phyloP scores from a whole-genome alignment of 2,888 invertebrate genomes.

The Cyclophora punctaria region DNA sequence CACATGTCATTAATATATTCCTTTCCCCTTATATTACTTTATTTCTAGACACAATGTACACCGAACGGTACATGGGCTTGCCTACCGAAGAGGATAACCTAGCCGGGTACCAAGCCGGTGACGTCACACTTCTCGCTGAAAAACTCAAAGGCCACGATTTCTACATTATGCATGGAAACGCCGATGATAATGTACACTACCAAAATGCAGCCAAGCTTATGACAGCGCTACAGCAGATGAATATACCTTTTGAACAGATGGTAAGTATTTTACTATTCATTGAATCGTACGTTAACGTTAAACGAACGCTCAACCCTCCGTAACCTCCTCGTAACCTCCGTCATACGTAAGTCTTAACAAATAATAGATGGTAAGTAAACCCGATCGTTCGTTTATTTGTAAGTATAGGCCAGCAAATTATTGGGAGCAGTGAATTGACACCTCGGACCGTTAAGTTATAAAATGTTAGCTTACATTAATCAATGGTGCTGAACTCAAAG shows the following conservation, averaged over 20 bases:
- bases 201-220: slow-evolving; percentile 87
- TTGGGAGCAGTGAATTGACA: no score
- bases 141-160: slow-evolving; percentile 83
- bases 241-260: slow-evolving; percentile 89
- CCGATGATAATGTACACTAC: slow-evolving; percentile 93
- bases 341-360: no score
- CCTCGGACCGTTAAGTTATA: no score
- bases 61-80: slow-evolving; percentile 94
- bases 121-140: slow-evolving; percentile 79
- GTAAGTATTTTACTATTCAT: slow-evolving; percentile 54
- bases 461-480: no score
- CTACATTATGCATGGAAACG: slow-evolving; percentile 92
- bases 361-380: no score
- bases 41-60: slow-evolving; percentile 89
- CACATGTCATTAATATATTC: no score
- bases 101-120: slow-evolving; percentile 81
- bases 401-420: no score
- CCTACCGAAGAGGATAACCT: slow-evolving; percentile 83
- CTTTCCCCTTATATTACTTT: neutral
- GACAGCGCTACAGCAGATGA: slow-evolving; percentile 80
- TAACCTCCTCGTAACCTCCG: no score
- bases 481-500: no score
- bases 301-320: no score
- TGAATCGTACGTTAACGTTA: no score
- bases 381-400: no score